Conservation (phyloP, 2,113 vertebrate species). For the Bothrops jararaca region DNA sequence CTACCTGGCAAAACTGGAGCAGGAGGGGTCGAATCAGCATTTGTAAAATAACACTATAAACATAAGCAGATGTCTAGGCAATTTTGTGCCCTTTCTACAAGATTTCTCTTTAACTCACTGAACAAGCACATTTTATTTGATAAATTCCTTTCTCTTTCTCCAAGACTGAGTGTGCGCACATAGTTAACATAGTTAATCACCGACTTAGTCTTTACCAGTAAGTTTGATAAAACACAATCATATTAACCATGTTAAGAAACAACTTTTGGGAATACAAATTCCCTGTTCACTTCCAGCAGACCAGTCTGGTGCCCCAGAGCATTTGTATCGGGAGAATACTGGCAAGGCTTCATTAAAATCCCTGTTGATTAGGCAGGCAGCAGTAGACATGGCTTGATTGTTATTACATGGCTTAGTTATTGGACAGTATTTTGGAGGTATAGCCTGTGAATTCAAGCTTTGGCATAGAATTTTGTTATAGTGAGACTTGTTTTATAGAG, state of each 20-base stretch:
- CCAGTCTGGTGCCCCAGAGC: neutral
- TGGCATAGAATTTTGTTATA: neutral
- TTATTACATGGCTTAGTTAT: neutral
- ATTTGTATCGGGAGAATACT: neutral
- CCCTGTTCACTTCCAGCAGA: neutral
- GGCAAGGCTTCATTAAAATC: neutral
- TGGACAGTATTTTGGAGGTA: neutral
- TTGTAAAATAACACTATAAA: neutral
- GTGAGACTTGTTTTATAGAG: neutral
- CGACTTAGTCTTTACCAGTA: neutral
- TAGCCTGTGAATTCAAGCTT: neutral
- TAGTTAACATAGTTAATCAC: neutral
- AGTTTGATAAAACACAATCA: neutral
- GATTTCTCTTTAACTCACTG: neutral
- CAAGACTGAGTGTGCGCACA: neutral
- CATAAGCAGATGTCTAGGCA: neutral
- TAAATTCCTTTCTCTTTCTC: neutral
- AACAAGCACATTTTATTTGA: neutral
- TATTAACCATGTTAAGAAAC: neutral
- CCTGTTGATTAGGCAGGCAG: neutral
- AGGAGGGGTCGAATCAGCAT: neutral
- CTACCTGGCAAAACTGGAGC: neutral
- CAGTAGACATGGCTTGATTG: neutral
- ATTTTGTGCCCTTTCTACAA: neutral
- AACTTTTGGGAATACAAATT: neutral